Evolutionary conservation across 1,140 invertebrate species (phyloP).

Genomic region (Cydia amplana): DNA sequence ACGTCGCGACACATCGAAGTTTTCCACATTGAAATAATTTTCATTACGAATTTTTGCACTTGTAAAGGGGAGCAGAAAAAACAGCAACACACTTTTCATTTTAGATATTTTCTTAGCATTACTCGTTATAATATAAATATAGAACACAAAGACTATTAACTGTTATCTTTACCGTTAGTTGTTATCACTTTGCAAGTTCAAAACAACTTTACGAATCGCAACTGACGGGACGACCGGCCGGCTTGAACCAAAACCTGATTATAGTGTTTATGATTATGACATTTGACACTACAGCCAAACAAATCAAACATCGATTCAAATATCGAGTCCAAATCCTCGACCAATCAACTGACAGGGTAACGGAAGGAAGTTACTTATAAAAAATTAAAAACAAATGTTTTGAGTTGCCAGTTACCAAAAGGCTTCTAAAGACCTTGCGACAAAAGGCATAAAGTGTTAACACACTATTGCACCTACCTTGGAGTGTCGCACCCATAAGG

Average conservation of each 20-base stretch:
- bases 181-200: neutral
- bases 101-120: too few relatives aligned
- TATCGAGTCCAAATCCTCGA: too few relatives aligned
- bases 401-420: too few relatives aligned
- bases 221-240: neutral
- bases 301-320: too few relatives aligned
- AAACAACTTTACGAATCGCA: neutral
- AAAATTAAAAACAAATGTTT: too few relatives aligned
- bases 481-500: too few relatives aligned
- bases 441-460: too few relatives aligned
- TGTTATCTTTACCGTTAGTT: neutral
- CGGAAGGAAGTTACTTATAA: too few relatives aligned
- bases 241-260: neutral
- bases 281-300: neutral
- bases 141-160: neutral
- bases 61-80: neutral
- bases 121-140: neutral
- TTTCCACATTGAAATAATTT: neutral
- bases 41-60: conserved; percentile 5
- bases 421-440: too few relatives aligned
- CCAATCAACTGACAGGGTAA: too few relatives aligned
- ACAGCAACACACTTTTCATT: conserved; percentile 9
- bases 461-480: too few relatives aligned
- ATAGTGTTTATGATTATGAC: neutral
- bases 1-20: conserved; percentile 35